phyloP scores from a whole-genome alignment of 2,113 vertebrate species.

The Tupaia tana region DNA sequence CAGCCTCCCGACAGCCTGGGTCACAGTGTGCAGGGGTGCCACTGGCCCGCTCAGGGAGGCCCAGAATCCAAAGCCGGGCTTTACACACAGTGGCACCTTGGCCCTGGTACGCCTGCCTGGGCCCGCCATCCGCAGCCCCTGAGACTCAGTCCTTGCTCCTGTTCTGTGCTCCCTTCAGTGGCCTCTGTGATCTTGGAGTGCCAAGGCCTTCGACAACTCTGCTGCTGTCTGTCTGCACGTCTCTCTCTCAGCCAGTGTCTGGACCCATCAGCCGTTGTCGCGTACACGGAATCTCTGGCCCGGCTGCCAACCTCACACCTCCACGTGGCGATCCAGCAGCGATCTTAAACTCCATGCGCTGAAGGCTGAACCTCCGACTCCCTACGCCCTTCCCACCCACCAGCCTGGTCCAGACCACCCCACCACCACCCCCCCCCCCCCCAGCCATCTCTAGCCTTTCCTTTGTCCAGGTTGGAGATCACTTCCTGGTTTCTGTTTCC shows the following conservation, averaged over 20 bases:
- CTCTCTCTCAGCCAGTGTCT: too few species aligned
- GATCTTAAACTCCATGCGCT: not conserved
- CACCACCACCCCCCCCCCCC: not conserved
- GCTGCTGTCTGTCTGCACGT: not conserved
- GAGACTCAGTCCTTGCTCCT: not conserved
- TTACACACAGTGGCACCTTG: too few species aligned
- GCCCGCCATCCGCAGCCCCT: too few species aligned
- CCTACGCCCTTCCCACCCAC: not conserved
- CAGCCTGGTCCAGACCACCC: not conserved
- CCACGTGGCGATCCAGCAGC: not conserved
- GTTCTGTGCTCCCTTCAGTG: not conserved
- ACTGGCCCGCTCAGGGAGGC: too few species aligned
- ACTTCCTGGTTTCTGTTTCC: not conserved
- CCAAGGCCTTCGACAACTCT: not conserved
- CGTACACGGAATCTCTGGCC: not conserved
- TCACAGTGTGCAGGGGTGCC: too few species aligned
- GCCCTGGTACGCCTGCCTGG: too few species aligned
- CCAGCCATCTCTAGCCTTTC: not conserved
- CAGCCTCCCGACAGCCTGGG: too few species aligned
- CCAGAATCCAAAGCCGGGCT: too few species aligned
- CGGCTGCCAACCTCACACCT: not conserved
- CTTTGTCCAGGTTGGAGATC: not conserved
- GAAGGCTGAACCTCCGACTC: not conserved
- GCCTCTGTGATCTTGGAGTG: not conserved
- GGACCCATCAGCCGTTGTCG: not conserved